Percentiles rank a stretch among this genome's conserved stretches.
These are phyloP conservation scores for Cyphomyrmex costatus DNA, from an alignment of 1,140 invertebrate species.

Conservation along the genomic window DNA sequence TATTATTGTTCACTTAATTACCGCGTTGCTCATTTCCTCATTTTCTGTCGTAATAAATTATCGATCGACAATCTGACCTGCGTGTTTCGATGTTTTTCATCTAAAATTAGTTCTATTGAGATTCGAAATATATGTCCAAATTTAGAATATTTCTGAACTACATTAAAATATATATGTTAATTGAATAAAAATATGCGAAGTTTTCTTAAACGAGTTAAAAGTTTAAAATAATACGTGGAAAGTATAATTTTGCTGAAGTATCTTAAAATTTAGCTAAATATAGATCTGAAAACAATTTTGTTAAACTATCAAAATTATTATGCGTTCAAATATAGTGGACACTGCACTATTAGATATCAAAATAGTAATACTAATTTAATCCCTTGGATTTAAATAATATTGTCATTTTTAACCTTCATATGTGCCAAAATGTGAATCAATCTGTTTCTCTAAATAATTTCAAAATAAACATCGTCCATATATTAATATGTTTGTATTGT, in stretches of 20 bases:
- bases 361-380: no score
- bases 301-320: no score
- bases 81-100: not conserved
- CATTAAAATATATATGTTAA: not conserved
- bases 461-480: not conserved
- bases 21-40: slow-evolving; percentile 9
- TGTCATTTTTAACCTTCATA: no score
- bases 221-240: not conserved
- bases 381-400: no score
- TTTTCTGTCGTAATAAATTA: slow-evolving; percentile 31
- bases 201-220: not conserved
- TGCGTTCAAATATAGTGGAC: no score
- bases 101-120: not conserved
- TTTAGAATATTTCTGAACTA: not conserved
- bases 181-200: not conserved
- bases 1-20: slow-evolving; percentile 48
- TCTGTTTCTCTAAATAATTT: no score
- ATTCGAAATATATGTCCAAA: not conserved
- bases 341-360: no score
- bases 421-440: no score
- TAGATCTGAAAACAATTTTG: no score
- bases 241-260: not conserved
- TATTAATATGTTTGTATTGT: no score
- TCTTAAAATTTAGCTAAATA: no score
- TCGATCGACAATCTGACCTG: not conserved